Conservation (phyloP, 1,140 invertebrate genomes). For the Chelonus insularis region DNA sequence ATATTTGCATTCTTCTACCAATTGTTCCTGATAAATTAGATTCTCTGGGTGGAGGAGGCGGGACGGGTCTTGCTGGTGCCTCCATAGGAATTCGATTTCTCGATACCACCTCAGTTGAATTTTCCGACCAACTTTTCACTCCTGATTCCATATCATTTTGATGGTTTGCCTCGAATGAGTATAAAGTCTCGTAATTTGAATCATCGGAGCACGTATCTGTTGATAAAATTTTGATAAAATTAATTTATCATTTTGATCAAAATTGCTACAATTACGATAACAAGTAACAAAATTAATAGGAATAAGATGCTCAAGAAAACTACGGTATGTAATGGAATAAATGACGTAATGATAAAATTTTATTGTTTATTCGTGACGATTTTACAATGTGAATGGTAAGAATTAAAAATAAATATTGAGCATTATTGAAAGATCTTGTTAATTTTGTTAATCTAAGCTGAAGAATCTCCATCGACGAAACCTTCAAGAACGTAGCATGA, state of each 20-base stretch:
- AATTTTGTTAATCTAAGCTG: conserved; percentile 12
- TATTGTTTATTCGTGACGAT: not conserved
- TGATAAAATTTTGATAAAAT: conserved; percentile 16
- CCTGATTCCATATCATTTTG: conserved; percentile 39
- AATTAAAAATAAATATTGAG: not conserved
- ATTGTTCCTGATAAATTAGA: conserved; percentile 48
- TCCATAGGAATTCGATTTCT: conserved; percentile 25
- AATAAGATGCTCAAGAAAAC: not conserved
- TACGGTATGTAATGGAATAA: too few relatives aligned
- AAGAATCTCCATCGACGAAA: conserved; percentile 31
- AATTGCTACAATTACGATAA: conserved; percentile 1
- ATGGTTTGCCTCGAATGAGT: conserved; percentile 42
- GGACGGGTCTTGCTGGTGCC: conserved; percentile 48
- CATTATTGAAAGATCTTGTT: not conserved
- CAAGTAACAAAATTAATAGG: not conserved
- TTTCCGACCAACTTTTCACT: not conserved
- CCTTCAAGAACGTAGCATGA: conserved; percentile 57
- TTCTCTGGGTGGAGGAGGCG: conserved; percentile 50
- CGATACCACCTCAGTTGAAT: not conserved
- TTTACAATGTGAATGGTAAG: too few relatives aligned
- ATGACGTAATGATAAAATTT: conserved; percentile 5
- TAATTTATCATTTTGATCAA: too few relatives aligned
- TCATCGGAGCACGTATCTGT: conserved; percentile 52
- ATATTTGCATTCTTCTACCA: conserved; percentile 49
- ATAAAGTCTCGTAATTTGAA: conserved; percentile 52